Evolutionary conservation across 2,888 invertebrate species (phyloP).

Genomic region (Acanthosepion esculentum): DNA sequence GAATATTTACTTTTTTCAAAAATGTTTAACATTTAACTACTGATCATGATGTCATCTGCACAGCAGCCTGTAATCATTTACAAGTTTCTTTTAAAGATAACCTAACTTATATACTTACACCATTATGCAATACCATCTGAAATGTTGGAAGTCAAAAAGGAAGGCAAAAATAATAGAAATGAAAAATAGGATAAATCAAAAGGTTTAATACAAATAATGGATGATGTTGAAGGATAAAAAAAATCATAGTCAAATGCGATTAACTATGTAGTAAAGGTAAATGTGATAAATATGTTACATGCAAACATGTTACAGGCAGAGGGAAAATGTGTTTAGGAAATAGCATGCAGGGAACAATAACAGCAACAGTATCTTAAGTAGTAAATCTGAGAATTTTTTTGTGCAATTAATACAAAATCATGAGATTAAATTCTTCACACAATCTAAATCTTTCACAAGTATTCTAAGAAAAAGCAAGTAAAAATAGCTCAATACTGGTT

Average conservation of each 20-base stretch:
- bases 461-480: not conserved
- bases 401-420: no score
- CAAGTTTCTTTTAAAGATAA: no score
- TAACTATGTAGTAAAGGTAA: not conserved
- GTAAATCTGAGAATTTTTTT: not conserved
- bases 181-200: not conserved
- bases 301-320: not conserved
- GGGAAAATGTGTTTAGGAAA: not conserved
- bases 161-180: not conserved
- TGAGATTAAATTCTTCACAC: not conserved
- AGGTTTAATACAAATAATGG: not conserved
- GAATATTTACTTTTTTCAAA: no score
- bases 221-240: not conserved
- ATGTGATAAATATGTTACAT: not conserved
- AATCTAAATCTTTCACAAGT: not conserved
- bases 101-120: not conserved
- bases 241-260: not conserved
- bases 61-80: not conserved
- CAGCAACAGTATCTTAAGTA: not conserved
- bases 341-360: not conserved
- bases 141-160: not conserved
- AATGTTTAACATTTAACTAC: no score
- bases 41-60: not conserved
- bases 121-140: not conserved
- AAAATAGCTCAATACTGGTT: not conserved